Evolutionary conservation across 2,797 vertebrate species (phyloP).

Genomic region (Spheniscus humboldti): DNA sequence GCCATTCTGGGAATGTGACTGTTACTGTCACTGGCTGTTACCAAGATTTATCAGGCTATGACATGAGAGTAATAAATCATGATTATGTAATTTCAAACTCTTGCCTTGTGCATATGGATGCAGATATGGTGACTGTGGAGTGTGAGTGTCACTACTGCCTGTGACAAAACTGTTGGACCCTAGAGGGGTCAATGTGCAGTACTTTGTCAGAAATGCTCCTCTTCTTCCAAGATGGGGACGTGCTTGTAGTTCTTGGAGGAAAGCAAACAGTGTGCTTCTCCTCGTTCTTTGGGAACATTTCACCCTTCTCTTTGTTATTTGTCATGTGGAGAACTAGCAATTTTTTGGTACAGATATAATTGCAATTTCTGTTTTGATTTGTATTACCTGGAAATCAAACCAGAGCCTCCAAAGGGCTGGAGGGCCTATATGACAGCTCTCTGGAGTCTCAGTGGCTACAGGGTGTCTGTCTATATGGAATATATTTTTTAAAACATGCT

Average conservation of each 20-base stretch:
- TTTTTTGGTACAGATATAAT: background rate
- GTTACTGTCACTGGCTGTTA: background rate
- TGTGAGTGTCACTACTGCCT: background rate
- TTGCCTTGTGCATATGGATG: background rate
- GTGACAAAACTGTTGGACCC: background rate
- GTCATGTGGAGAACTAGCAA: background rate
- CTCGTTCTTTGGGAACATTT: background rate
- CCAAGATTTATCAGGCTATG: background rate
- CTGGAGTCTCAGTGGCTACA: conserved; percentile 39
- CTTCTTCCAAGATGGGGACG: background rate
- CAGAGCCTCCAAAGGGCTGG: background rate
- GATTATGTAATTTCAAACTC: background rate
- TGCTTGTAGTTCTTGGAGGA: background rate
- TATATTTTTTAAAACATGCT: conserved; percentile 37
- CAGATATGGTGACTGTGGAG: background rate
- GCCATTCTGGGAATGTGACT: background rate
- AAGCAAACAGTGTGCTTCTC: background rate
- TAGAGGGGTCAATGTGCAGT: background rate
- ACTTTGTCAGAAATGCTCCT: background rate
- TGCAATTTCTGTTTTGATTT: conserved; percentile 20
- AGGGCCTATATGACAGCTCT: background rate
- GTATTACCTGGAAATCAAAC: conserved; percentile 21
- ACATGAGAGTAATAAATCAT: background rate
- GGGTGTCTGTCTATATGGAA: conserved; percentile 27
- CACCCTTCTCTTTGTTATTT: background rate